A percentile compares a stretch with the other conserved stretches of the same genome.
Conservation (phyloP, 2,113 vertebrate genomes). For the Oenanthe melanoleuca region DNA sequence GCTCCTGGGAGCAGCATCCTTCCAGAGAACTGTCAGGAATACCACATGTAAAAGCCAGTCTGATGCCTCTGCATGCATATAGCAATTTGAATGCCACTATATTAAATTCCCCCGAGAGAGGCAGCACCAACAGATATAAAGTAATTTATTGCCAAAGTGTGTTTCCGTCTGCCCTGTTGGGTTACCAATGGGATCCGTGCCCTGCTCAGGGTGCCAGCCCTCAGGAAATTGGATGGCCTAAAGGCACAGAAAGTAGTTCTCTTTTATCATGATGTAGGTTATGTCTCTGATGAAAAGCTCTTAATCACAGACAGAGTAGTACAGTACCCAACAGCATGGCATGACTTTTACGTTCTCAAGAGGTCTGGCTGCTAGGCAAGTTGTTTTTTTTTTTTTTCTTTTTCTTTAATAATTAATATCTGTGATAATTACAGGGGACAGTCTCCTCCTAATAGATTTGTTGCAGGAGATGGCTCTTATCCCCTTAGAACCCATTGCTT, state of each 20-base stretch:
- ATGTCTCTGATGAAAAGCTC: conserved; percentile 45
- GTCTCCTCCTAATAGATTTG: conserved; percentile 55
- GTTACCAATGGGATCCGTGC: conserved; percentile 1
- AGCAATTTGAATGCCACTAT: conserved; percentile 67
- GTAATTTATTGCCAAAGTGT: conserved; percentile 44
- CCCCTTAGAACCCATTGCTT: conserved; percentile 32
- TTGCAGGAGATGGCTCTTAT: conserved; percentile 59
- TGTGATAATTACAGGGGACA: conserved; percentile 56
- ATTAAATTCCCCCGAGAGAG: conserved; percentile 70
- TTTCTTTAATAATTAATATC: conserved; percentile 54
- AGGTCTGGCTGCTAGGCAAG: conserved; percentile 60
- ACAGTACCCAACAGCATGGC: conserved; percentile 55
- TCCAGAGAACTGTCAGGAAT: conserved; percentile 41
- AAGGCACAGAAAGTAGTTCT: conserved; percentile 49
- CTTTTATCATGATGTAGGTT: conserved; percentile 27
- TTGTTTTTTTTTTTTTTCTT: not conserved
- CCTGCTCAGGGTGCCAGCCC: conserved; percentile 55
- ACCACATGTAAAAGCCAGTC: conserved; percentile 65
- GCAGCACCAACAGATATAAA: conserved; percentile 59
- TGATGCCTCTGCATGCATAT: conserved; percentile 63
- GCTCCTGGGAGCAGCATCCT: conserved; percentile 54
- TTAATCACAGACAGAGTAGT: conserved; percentile 60
- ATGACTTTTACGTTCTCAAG: conserved; percentile 61
- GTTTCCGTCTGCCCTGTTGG: conserved; percentile 33
- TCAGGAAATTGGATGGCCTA: conserved; percentile 65